Evolutionary conservation across 2,888 invertebrate genomes (phyloP), one percentile per base, ranked within the genome.

Genomic region (Clunio marinus): DNA sequence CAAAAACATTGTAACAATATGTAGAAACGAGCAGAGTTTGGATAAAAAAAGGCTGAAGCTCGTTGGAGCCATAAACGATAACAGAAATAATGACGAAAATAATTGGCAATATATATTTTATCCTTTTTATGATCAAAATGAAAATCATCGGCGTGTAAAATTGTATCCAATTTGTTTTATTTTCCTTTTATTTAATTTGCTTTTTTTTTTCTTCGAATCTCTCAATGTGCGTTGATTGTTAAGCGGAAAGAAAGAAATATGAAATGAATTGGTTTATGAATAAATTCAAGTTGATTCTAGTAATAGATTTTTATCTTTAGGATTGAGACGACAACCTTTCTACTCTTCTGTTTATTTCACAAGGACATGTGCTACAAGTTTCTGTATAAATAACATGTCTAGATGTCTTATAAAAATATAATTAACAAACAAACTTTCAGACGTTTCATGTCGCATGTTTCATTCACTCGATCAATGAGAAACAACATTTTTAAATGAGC

Each of bases 151-250:
- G 35, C n/a, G 66, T 66, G 66, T 55, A 55, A 66, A 66, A 66
- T 66, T 66, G 55, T 66, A 66, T 66, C 66, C 66, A 66, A 66
- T 66, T 66, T 66, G 28, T 66, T 55, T 66, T 41, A 63, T 63
- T 63, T 28, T 45, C 22, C 25, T 62, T 63, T 24, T 63, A 51
- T 51, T 51, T 51, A 51, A 51, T 51, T 51, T 51, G 51, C 51
- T 20, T 51, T 3, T 22, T 51, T 51, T 51, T 20, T 20, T 15
- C 17, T 17, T 51, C 5, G 32, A 32, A 10, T 10, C 17, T 51
- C 20, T 8, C 20, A 17, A 20, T 51, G 51, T 22, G 51, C 22
- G 22, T 51, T 17, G 51, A 17, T 10, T 51, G 22, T 7, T 20
- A 7, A 15, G 3, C 51, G 41, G 41, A 10, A 10, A 13, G 41